Conservation (phyloP, 2,888 invertebrate genomes). For the Diachrysia chrysitis region DNA sequence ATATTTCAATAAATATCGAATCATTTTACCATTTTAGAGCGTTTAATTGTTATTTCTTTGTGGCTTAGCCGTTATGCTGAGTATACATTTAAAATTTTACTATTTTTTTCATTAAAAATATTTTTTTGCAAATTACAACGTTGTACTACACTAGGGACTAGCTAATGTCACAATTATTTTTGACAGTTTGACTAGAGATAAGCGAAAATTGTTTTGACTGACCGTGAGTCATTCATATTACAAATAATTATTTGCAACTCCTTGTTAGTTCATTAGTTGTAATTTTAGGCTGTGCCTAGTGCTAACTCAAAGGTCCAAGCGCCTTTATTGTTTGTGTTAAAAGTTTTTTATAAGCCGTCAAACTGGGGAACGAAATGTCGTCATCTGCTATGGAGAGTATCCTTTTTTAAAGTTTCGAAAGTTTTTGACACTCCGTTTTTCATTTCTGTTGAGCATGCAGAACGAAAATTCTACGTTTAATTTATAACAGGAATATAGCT, state of each 20-base stretch:
- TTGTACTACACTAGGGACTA: neutral
- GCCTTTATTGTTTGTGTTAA: slow-evolving; percentile 62
- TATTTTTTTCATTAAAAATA: too few relatives aligned
- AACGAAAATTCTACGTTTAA: slow-evolving; percentile 14
- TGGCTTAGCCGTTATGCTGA: too few relatives aligned
- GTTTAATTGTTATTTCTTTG: too few relatives aligned
- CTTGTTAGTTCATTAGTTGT: slow-evolving; percentile 23
- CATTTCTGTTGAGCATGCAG: slow-evolving; percentile 17
- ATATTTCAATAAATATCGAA: neutral
- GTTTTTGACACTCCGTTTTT: slow-evolving; percentile 31
- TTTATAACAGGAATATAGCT: neutral
- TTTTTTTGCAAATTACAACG: too few relatives aligned
- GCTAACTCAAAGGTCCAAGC: slow-evolving; percentile 57
- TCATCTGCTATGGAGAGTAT: slow-evolving; percentile 97
- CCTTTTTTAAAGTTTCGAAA: slow-evolving; percentile 88
- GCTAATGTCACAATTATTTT: slow-evolving; percentile 7
- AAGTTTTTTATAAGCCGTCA: slow-evolving; percentile 79
- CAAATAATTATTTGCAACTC: slow-evolving; percentile 42
- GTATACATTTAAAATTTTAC: too few relatives aligned
- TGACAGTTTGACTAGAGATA: slow-evolving; percentile 37
- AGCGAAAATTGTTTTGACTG: slow-evolving; percentile 52
- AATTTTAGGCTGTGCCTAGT: slow-evolving; percentile 38
- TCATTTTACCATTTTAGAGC: neutral
- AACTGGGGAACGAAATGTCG: slow-evolving; percentile 97
- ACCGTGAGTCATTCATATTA: slow-evolving; percentile 57